phyloP scores from a whole-genome alignment of 2,113 vertebrate species.

The Heliornis fulica region DNA sequence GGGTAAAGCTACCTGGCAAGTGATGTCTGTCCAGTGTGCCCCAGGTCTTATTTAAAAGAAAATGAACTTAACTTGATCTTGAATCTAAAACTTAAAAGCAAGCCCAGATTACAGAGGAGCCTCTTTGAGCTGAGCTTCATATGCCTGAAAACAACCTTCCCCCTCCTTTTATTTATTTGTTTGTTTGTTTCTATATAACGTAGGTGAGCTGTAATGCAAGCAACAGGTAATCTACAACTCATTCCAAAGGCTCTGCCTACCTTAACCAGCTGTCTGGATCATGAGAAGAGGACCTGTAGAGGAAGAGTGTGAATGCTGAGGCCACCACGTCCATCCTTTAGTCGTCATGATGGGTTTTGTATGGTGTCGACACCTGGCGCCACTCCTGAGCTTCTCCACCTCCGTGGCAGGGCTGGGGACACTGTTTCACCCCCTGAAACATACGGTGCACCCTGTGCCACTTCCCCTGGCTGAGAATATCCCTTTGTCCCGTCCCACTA shows the following conservation, averaged over 20 bases:
- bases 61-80: background rate
- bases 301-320: background rate
- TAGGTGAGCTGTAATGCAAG: background rate
- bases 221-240: background rate
- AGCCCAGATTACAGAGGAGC: background rate
- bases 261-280: background rate
- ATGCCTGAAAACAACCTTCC: background rate
- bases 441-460: fast-evolving
- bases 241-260: background rate
- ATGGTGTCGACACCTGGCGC: background rate
- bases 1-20: background rate
- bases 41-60: background rate
- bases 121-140: background rate
- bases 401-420: background rate
- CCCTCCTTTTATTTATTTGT: background rate
- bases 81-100: background rate
- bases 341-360: background rate
- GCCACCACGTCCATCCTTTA: background rate
- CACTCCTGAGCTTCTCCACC: background rate
- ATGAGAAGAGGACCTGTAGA: background rate
- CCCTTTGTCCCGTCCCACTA: too few relatives aligned
- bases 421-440: background rate
- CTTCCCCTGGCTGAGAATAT: background rate
- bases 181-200: background rate
- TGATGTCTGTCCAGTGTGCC: background rate